Conservation (phyloP, 2,113 vertebrate species). For the Hucho hucho region DNA sequence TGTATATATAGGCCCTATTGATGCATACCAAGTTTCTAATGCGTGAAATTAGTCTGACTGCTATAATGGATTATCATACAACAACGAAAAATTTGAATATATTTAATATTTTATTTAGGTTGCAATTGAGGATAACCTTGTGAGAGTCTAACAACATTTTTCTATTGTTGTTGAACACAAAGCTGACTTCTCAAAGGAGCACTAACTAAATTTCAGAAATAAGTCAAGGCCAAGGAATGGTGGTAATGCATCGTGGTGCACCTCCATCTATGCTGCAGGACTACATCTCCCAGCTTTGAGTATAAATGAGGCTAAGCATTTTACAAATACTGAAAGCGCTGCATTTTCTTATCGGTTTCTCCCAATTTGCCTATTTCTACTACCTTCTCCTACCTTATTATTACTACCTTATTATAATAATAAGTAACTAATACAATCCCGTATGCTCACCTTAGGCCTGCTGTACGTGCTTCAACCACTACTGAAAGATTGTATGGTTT, state of each 20-base stretch:
- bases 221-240: slow-evolving; percentile 58
- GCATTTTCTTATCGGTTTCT: neutral
- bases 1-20: neutral
- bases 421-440: too few relatives aligned
- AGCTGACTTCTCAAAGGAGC: slow-evolving; percentile 49
- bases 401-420: too few relatives aligned
- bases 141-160: slow-evolving; percentile 41
- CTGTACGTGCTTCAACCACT: too few relatives aligned
- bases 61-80: slow-evolving; percentile 38
- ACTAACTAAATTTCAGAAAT: slow-evolving; percentile 46
- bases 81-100: slow-evolving; percentile 8
- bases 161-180: slow-evolving; percentile 68
- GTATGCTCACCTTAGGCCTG: too few relatives aligned
- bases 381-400: neutral
- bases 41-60: neutral
- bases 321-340: neutral
- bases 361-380: neutral
- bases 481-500: too few relatives aligned
- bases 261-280: neutral
- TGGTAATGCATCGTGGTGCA: slow-evolving; percentile 16
- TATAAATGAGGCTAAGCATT: too few relatives aligned
- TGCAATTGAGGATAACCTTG: slow-evolving; percentile 58
- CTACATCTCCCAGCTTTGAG: neutral
- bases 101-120: slow-evolving; percentile 64
- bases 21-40: neutral